A percentile compares a stretch with the other conserved stretches of the same genome.
phyloP scores from a whole-genome alignment of 2,888 invertebrate species.

The Sepioteuthis lessoniana region DNA sequence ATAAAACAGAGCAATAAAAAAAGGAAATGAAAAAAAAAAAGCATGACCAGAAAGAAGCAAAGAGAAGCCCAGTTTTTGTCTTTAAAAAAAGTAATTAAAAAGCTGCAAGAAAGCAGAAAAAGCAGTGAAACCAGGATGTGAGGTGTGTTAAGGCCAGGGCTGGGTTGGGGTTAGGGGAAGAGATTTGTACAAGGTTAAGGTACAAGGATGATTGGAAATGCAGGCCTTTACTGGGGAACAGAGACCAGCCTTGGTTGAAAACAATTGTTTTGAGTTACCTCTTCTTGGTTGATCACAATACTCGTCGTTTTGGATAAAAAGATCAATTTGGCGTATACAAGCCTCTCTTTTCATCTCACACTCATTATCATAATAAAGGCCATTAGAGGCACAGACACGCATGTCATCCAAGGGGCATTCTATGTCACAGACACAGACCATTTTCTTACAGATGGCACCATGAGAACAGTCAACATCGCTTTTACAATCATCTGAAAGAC shows the following conservation, averaged over 20 bases:
- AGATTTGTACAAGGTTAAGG: not conserved
- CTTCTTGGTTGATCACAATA: constrained; percentile 69
- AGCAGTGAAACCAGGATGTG: not conserved
- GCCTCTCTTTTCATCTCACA: constrained; percentile 88
- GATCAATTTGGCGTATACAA: constrained; percentile 80
- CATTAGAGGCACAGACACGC: constrained; percentile 88
- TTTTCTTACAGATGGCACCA: constrained; percentile 88
- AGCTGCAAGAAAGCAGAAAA: not conserved
- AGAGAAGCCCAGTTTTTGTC: not conserved
- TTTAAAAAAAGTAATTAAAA: too few species aligned
- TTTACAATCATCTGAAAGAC: constrained; percentile 82
- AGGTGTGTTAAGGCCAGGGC: not conserved
- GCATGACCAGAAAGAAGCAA: not conserved
- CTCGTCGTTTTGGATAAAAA: constrained; percentile 77
- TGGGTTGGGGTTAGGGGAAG: not conserved
- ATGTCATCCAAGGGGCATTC: constrained; percentile 90
- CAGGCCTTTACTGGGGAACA: not conserved
- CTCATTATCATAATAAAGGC: constrained; percentile 87
- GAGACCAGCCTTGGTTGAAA: not conserved
- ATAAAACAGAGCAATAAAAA: not conserved
- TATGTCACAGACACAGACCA: constrained; percentile 88
- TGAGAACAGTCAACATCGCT: constrained; percentile 84
- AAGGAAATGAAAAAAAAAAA: not conserved
- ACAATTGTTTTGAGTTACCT: constrained; percentile 46
- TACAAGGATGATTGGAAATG: not conserved